Evolutionary conservation across 1,140 invertebrate species (phyloP), one percentile per base, ranked within the genome.

Genomic region (Cotesia typhae): DNA sequence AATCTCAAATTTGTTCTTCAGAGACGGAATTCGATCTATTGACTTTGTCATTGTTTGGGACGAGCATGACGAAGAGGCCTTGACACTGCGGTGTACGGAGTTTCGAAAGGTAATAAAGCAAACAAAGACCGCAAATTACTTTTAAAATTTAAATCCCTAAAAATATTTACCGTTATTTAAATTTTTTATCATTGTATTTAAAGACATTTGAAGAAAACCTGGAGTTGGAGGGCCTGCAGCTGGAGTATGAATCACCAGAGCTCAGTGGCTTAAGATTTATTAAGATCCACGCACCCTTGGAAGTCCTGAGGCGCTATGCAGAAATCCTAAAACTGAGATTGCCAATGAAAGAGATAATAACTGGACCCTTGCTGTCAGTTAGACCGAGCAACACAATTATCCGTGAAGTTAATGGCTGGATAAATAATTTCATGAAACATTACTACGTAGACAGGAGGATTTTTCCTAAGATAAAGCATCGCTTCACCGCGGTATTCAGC

Each of bases 251-350:
- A 74, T 84, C 87, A 17, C 87, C 88, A 20, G 89, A 91, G 70
- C 83, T 89, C 71, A 87, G 89, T 79, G 88, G 91, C 75, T 78
- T 93, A 72, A 86, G 90, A 82, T 94, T 94, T 83, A 87, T 94
- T 77, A 94, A 94, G 90, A 91, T 98, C 72, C 95, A 98, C 86
- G 94, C 94, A 3, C 94, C 97, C 0, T 88, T 91, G 79, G 89
- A 93, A 81, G 94, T 99, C 4, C 84, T 99, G 59, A 90, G 92
- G 75, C 90, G 94, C 77, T 98, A 98, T 87, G 93, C 95, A 67
- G 97, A 99, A 88, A 93, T 98, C 78, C 89, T 98, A 77, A 97
- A 97, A 83, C 89, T 99, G 37, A 91, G 96, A 84, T 94, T 98
- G 93, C 96, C 97, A 10, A 96, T 99, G 91, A 95, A 94, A 89